Evolutionary conservation across 1,140 invertebrate species (phyloP).

Genomic region (Pseudoatta argentina): DNA sequence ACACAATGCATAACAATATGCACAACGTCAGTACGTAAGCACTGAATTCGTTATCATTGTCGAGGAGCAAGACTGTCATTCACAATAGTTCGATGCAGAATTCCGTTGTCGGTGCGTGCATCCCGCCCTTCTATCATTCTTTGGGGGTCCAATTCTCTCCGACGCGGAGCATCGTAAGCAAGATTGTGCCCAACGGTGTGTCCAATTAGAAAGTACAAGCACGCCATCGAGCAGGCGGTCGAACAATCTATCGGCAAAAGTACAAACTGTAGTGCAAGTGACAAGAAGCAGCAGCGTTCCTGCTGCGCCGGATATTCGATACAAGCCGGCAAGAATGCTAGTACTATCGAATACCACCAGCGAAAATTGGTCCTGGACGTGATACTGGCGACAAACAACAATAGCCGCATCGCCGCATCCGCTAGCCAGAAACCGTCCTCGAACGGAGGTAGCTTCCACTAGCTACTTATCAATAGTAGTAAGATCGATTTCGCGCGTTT

Average conservation of each 20-base stretch:
- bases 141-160: constrained; percentile 40
- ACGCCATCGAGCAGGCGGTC: constrained; percentile 41
- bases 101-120: constrained; percentile 43
- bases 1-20: constrained; percentile 70
- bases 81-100: constrained; percentile 67
- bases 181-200: constrained; percentile 62
- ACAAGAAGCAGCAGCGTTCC: constrained; percentile 50
- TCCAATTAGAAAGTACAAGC: constrained; percentile 65
- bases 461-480: constrained; percentile 30
- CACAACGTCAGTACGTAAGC: constrained; percentile 74
- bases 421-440: constrained; percentile 51
- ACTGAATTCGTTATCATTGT: constrained; percentile 69
- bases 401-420: constrained; percentile 69
- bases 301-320: constrained; percentile 77
- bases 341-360: constrained; percentile 77
- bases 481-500: constrained; percentile 61
- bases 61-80: constrained; percentile 69
- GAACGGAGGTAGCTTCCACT: constrained; percentile 68
- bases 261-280: constrained; percentile 74
- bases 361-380: constrained; percentile 81
- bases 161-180: constrained; percentile 64
- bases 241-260: constrained; percentile 79
- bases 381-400: constrained; percentile 69
- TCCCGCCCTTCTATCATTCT: background rate
- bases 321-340: constrained; percentile 71